phyloP scores from a whole-genome alignment of 23 tunicate genomes.

The Oikopleura vanhoeffeni region DNA sequence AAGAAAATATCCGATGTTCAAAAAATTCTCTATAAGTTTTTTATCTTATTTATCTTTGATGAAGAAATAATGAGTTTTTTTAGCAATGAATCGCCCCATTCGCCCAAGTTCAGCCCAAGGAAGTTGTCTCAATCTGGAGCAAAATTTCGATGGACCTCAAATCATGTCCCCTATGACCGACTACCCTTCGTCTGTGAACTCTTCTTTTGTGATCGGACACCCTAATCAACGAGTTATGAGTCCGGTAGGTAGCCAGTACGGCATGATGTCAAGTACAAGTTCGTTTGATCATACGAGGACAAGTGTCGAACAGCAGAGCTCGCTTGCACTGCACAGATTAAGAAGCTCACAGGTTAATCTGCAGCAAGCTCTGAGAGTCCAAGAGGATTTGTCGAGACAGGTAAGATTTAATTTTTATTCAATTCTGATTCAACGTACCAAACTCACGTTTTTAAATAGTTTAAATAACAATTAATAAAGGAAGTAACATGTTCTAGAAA shows the following conservation, averaged over 20 bases:
- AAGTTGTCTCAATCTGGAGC: not conserved
- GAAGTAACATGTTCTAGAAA: too few species aligned
- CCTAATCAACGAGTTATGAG: not conserved
- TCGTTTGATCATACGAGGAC: too few species aligned
- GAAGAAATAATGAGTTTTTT: too few species aligned
- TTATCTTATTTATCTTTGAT: too few species aligned
- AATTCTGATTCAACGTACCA: too few species aligned
- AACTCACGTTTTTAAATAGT: too few species aligned
- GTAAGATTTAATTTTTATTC: too few species aligned
- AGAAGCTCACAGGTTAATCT: slow-evolving; percentile 7
- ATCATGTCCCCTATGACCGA: not conserved
- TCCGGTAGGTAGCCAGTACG: not conserved
- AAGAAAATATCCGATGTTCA: too few species aligned
- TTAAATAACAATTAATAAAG: too few species aligned
- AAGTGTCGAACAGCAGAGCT: not conserved
- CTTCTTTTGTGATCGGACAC: not conserved
- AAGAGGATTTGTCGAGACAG: not conserved
- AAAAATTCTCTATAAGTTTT: too few species aligned
- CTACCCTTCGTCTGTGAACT: not conserved
- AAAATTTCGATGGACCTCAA: not conserved
- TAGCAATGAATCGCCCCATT: not conserved
- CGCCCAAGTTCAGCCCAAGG: slow-evolving; percentile 16
- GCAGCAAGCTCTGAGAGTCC: slow-evolving; percentile 8
- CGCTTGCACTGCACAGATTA: not conserved
- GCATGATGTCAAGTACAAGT: not conserved